phyloP scores from a whole-genome alignment of 2,113 vertebrate genomes.

The Centrocercus urophasianus region DNA sequence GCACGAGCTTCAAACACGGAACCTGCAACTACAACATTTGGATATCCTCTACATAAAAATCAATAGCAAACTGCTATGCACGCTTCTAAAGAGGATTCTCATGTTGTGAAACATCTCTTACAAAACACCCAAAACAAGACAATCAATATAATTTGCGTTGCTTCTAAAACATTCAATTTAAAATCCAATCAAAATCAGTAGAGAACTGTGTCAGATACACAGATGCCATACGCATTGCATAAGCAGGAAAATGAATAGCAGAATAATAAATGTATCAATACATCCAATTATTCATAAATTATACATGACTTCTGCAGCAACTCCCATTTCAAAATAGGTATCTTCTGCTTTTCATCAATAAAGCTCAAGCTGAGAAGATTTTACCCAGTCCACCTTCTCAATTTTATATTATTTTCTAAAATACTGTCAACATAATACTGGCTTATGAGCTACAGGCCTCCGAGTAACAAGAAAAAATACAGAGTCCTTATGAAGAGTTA shows the following conservation, averaged over 20 bases:
- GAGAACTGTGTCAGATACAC: not conserved
- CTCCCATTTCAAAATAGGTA: not conserved
- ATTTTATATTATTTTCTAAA: not conserved
- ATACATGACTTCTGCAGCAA: not conserved
- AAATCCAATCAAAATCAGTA: not conserved
- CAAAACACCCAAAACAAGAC: not conserved
- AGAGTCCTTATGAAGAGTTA: not conserved
- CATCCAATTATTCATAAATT: not conserved
- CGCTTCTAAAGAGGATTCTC: not conserved
- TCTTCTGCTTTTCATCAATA: not conserved
- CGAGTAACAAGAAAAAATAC: not conserved
- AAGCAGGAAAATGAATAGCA: not conserved
- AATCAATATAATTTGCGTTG: not conserved
- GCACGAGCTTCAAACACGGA: not conserved
- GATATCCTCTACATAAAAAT: not conserved
- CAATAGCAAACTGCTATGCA: accelerated
- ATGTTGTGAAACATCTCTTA: not conserved
- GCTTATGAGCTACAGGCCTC: not conserved
- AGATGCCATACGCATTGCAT: not conserved
- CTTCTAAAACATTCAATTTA: not conserved
- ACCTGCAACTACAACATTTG: not conserved
- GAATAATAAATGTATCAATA: not conserved
- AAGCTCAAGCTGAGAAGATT: not conserved
- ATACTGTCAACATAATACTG: not conserved
- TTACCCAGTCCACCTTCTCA: not conserved